These are phyloP conservation scores for Eurytoma adleriae DNA, from an alignment of 2,888 invertebrate genomes.

Conservation along the genomic window DNA sequence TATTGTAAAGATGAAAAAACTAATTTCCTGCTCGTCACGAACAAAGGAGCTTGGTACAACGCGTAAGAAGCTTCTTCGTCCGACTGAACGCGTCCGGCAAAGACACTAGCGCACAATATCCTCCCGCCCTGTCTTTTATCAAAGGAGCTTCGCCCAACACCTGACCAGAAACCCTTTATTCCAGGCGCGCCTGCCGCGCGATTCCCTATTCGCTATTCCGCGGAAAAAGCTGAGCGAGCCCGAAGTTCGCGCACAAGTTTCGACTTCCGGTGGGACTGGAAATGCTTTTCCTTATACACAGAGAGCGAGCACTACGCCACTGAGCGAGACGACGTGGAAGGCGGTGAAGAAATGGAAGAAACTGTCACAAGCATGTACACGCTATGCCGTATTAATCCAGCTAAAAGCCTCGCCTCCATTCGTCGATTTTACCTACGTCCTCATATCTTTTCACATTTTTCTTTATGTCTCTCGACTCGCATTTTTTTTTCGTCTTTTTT, in stretches of 20 bases:
- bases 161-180: constrained; percentile 25
- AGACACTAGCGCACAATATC: neutral
- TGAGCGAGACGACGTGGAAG: neutral
- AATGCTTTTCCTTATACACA: constrained; percentile 31
- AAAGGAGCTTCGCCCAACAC: constrained; percentile 7
- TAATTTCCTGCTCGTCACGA: neutral
- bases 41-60: neutral
- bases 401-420: constrained; percentile 66
- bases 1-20: neutral
- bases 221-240: constrained; percentile 42
- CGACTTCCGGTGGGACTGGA: constrained; percentile 36
- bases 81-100: constrained; percentile 4
- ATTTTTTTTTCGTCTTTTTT: neutral
- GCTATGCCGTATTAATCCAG: constrained; percentile 67
- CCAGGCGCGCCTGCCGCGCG: neutral
- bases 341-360: constrained; percentile 52
- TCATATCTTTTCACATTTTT: constrained; percentile 32
- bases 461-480: neutral
- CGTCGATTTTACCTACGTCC: constrained; percentile 3
- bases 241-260: constrained; percentile 48
- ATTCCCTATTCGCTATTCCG: neutral
- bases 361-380: constrained; percentile 60
- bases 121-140: neutral
- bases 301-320: neutral
- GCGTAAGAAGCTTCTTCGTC: constrained; percentile 18